These are phyloP conservation scores for Ceratosolen fusciceps DNA, from an alignment of 1,140 invertebrate genomes.

Conservation along the genomic window DNA sequence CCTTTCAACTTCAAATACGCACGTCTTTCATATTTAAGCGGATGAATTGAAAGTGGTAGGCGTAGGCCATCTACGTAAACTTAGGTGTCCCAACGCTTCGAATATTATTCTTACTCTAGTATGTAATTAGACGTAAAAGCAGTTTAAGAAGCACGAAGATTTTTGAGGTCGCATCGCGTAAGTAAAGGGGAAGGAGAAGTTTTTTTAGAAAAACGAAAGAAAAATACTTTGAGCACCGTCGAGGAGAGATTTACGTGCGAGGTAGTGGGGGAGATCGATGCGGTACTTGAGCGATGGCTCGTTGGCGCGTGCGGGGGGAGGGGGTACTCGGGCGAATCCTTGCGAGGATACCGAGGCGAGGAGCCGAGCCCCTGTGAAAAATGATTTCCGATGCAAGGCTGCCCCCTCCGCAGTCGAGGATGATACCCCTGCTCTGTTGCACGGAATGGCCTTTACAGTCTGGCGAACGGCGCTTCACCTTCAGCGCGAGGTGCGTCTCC, in stretches of 20 bases:
- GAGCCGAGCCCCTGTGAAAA: conserved; percentile 60
- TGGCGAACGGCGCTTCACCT: conserved; percentile 77
- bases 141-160: no score
- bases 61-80: background rate
- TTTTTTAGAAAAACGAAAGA: background rate
- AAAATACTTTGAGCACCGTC: background rate
- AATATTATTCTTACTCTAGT: no score
- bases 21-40: background rate
- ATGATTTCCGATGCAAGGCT: conserved; percentile 54
- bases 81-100: background rate
- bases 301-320: conserved; percentile 60
- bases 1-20: background rate
- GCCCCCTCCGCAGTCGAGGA: conserved; percentile 49
- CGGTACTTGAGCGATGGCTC: conserved; percentile 60
- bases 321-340: conserved; percentile 62
- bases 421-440: conserved; percentile 70
- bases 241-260: background rate
- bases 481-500: conserved; percentile 67
- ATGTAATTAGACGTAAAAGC: no score
- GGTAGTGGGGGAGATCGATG: conserved; percentile 52
- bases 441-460: conserved; percentile 75
- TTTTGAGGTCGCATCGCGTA: no score
- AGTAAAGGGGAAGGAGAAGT: background rate
- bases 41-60: background rate
- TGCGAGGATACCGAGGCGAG: conserved; percentile 59